phyloP scores from a whole-genome alignment of 1,140 invertebrate species.

The Agrypnia vestita region DNA sequence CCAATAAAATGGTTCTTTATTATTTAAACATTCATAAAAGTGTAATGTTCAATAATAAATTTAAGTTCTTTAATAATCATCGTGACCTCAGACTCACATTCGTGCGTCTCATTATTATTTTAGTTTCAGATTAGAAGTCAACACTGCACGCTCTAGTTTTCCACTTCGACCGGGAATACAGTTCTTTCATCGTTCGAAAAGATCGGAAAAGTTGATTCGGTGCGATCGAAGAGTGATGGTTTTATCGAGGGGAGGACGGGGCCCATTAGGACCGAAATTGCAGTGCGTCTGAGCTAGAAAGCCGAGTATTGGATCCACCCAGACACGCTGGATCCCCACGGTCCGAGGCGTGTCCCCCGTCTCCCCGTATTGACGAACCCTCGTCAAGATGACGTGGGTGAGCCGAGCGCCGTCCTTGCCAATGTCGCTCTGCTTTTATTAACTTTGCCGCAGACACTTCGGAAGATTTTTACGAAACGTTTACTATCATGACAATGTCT shows the following conservation, averaged over 20 bases:
- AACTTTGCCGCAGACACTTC: conserved; percentile 49
- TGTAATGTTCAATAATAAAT: neutral
- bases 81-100: neutral
- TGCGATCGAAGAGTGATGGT: conserved; percentile 30
- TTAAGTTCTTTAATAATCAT: neutral
- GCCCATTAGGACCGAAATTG: conserved; percentile 12
- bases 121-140: too few species aligned
- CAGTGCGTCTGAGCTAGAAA: neutral
- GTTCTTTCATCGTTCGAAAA: neutral
- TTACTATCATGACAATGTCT: conserved; percentile 41
- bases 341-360: neutral
- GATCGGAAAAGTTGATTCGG: conserved; percentile 22
- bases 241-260: conserved; percentile 12
- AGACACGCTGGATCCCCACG: neutral
- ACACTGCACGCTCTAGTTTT: too few species aligned
- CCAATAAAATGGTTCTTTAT: too few species aligned
- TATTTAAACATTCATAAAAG: neutral
- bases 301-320: neutral
- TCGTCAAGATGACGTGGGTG: conserved; percentile 56
- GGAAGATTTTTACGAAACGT: conserved; percentile 23
- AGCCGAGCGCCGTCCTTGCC: conserved; percentile 22
- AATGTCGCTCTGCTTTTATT: conserved; percentile 48
- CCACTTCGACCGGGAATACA: too few species aligned
- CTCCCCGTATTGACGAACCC: conserved; percentile 38
- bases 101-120: too few species aligned